A percentile compares a stretch with the other conserved stretches of the same genome.
Conservation (phyloP, 2,797 vertebrate genomes). For the Lepilemur ruficaudatus region DNA sequence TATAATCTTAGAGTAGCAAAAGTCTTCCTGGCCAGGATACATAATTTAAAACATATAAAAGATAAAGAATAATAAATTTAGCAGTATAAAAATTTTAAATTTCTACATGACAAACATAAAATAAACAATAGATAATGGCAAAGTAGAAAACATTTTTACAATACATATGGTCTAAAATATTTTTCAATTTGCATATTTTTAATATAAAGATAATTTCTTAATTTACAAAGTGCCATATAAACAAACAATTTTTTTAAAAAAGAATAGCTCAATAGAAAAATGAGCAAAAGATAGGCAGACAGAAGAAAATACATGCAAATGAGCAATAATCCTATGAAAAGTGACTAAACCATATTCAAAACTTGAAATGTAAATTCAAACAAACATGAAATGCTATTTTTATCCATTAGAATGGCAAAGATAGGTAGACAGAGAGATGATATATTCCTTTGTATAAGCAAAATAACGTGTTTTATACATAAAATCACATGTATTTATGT, state of each 20-base stretch:
- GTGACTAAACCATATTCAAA: neutral
- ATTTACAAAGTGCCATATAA: neutral
- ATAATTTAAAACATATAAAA: neutral
- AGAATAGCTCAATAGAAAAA: neutral
- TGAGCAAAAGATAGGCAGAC: neutral
- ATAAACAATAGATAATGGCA: neutral
- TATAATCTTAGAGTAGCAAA: neutral
- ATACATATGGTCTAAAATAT: neutral
- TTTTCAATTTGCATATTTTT: neutral
- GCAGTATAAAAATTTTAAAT: neutral
- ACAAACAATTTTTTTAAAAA: neutral
- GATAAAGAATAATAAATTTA: neutral
- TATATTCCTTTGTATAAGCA: neutral
- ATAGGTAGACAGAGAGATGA: neutral
- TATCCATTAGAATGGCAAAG: neutral
- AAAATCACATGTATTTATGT: neutral
- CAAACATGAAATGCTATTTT: neutral
- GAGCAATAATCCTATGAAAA: neutral
- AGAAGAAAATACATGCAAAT: neutral
- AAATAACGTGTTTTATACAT: neutral
- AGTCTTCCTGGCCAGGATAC: neutral
- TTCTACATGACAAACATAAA: neutral
- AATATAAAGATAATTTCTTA: neutral
- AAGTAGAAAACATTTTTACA: neutral
- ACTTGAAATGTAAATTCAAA: slow-evolving; percentile 8